Conservation (phyloP, 2,888 invertebrate genomes). For the Blastobasis lacticolella region DNA sequence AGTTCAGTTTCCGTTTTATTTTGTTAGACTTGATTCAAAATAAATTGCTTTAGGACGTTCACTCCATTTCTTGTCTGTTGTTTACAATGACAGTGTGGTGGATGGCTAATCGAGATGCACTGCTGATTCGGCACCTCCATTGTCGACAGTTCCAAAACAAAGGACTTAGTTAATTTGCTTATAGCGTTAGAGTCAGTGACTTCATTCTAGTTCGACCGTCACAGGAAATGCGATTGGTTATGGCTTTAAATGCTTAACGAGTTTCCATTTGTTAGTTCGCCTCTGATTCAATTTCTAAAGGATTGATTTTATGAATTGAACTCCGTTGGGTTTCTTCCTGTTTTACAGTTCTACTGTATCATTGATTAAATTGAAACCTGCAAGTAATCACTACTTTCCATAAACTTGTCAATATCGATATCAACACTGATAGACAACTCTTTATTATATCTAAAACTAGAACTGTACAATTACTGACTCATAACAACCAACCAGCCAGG, state of each 20-base stretch:
- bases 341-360: no score
- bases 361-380: no score
- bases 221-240: constrained; percentile 34
- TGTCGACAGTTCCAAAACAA: constrained; percentile 29
- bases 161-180: constrained; percentile 33
- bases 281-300: no score
- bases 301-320: no score
- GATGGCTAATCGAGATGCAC: constrained; percentile 21
- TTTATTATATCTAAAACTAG: no score
- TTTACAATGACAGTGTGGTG: constrained; percentile 17
- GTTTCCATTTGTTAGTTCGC: no score
- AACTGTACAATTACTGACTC: no score
- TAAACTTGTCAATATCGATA: no score
- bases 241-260: constrained; percentile 10
- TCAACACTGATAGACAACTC: no score
- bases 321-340: no score
- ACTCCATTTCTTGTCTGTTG: constrained; percentile 31
- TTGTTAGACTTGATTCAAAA: constrained; percentile 47
- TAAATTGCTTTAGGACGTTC: constrained; percentile 48
- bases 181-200: constrained; percentile 28
- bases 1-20: constrained; percentile 31
- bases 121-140: constrained; percentile 27
- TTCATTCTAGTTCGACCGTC: constrained; percentile 20
- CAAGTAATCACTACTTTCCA: no score
- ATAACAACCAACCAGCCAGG: no score